Evolutionary conservation across 2,113 vertebrate genomes (phyloP).

Genomic region (Chloebia gouldiae): DNA sequence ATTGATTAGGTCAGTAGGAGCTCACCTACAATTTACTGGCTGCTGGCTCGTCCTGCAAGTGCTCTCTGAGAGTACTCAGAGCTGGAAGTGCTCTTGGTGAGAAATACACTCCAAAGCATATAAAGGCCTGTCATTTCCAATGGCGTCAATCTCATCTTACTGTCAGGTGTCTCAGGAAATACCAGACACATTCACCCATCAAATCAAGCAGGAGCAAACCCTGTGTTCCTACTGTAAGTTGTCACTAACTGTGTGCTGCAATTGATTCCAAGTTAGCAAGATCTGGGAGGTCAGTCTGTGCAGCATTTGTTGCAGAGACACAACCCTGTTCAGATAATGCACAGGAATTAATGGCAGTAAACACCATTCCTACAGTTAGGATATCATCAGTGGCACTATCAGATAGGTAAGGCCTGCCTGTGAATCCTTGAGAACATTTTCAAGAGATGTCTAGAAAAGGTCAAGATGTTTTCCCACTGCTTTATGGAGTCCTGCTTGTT

Average conservation of each 20-base stretch:
- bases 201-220: neutral
- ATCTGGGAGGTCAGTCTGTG: neutral
- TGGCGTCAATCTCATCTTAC: neutral
- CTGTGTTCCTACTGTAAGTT: neutral
- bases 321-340: neutral
- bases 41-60: neutral
- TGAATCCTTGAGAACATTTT: neutral
- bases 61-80: neutral
- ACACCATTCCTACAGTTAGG: neutral
- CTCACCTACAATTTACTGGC: neutral
- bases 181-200: neutral
- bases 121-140: neutral
- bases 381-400: neutral
- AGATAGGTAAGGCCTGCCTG: neutral
- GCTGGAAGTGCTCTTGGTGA: neutral
- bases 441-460: neutral
- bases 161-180: neutral
- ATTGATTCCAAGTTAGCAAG: neutral
- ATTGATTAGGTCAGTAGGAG: neutral
- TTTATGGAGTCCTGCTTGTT: neutral
- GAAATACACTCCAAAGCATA: neutral
- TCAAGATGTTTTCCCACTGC: neutral
- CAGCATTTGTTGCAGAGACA: neutral
- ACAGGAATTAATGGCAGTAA: neutral
- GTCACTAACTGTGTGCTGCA: neutral